A percentile compares a stretch with the other conserved stretches of the same genome.
Conservation (phyloP, 2,113 vertebrate species). For the Fulmarus glacialis region DNA sequence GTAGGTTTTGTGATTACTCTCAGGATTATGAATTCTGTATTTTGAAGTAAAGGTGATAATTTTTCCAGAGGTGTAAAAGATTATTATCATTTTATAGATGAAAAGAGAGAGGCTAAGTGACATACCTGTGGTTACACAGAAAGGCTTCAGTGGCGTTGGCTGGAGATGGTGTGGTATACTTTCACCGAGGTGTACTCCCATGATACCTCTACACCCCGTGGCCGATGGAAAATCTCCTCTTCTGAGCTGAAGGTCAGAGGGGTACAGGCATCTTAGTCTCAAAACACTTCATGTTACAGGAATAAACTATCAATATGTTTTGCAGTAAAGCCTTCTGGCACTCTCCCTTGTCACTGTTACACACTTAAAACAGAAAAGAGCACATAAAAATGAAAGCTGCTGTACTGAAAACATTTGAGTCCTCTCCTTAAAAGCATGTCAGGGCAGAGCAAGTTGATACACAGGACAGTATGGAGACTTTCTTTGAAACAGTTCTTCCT, state of each 20-base stretch:
- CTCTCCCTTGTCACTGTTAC: background rate
- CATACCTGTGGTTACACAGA: background rate
- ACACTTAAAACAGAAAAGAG: background rate
- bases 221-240: background rate
- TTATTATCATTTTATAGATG: background rate
- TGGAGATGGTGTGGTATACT: background rate
- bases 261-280: background rate
- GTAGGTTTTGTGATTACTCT: background rate
- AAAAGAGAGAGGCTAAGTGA: background rate
- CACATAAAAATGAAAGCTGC: background rate
- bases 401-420: background rate
- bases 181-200: background rate
- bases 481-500: background rate
- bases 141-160: background rate
- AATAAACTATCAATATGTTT: background rate
- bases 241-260: background rate
- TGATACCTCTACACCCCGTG: rapidly evolving
- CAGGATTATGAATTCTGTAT: background rate
- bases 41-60: background rate
- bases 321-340: background rate
- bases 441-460: background rate
- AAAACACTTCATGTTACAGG: background rate
- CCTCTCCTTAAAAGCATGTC: background rate
- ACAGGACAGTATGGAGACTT: background rate
- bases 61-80: background rate